Evolutionary conservation across 2,888 invertebrate species (phyloP).

Genomic region (Drosophila atripex): DNA sequence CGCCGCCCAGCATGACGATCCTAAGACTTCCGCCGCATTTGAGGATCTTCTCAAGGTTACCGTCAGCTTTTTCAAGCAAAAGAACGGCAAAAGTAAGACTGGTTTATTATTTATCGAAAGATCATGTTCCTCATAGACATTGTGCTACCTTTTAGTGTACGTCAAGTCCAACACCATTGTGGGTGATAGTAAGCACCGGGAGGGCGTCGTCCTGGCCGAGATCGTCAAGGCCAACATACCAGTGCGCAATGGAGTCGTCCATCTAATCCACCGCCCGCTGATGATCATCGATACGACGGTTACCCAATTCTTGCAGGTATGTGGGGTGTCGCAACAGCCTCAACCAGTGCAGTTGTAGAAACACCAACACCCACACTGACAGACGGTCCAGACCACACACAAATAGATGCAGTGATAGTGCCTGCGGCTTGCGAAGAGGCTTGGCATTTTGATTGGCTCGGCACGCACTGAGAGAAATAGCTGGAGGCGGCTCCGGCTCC

Average conservation of each 20-base stretch:
- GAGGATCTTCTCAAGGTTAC: slow-evolving; percentile 93
- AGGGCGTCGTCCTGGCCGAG: slow-evolving; percentile 94
- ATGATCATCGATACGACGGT: slow-evolving; percentile 96
- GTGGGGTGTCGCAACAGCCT: slow-evolving; percentile 62
- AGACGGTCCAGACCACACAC: slow-evolving; percentile 14
- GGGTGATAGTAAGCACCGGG: slow-evolving; percentile 90
- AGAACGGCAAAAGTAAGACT: slow-evolving; percentile 88
- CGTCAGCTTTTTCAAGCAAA: slow-evolving; percentile 90
- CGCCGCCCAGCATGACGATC: slow-evolving; percentile 89
- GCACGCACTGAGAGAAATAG: slow-evolving; percentile 36
- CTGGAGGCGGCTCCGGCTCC: slow-evolving; percentile 18
- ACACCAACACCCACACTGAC: slow-evolving; percentile 30
- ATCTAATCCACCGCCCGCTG: slow-evolving; percentile 94
- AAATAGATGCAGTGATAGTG: slow-evolving; percentile 38
- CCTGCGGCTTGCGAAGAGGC: slow-evolving; percentile 53
- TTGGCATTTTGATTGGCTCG: slow-evolving; percentile 64
- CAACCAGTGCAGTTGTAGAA: slow-evolving; percentile 11
- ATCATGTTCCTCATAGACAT: background rate
- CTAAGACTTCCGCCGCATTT: slow-evolving; percentile 92
- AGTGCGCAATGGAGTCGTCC: slow-evolving; percentile 95
- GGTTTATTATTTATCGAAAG: background rate
- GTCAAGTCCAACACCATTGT: slow-evolving; percentile 93
- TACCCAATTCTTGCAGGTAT: slow-evolving; percentile 93
- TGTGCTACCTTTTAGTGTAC: slow-evolving; percentile 85
- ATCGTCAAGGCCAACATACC: slow-evolving; percentile 96